A percentile compares a stretch with the other conserved stretches of the same genome.
Conservation (phyloP, 2,113 vertebrate species). For the Picathartes gymnocephalus region DNA sequence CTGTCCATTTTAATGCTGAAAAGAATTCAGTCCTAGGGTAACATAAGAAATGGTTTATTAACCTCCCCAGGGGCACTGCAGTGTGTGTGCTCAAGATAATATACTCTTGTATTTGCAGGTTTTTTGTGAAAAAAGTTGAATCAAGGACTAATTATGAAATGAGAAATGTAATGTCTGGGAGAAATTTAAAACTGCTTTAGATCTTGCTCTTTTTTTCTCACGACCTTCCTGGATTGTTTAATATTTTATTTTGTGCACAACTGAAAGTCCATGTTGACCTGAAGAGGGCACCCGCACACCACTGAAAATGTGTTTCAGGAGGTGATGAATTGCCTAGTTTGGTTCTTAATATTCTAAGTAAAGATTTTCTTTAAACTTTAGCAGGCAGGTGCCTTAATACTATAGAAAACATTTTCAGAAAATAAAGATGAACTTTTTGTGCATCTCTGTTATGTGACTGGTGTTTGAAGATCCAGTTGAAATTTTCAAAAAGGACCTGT, state of each 20-base stretch:
- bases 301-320: background rate
- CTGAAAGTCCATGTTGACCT: background rate
- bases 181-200: background rate
- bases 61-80: background rate
- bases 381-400: background rate
- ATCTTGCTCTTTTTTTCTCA: background rate
- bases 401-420: background rate
- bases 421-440: background rate
- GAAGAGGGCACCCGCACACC: slow-evolving; percentile 54
- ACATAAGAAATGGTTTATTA: background rate
- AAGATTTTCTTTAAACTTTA: background rate
- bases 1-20: background rate
- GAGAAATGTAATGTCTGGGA: background rate
- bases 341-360: background rate
- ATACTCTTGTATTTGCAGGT: background rate
- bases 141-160: background rate
- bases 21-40: background rate
- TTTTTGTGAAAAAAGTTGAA: background rate
- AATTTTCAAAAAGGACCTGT: background rate
- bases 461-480: background rate
- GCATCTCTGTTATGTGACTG: background rate
- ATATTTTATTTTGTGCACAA: background rate
- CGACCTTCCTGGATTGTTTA: background rate
- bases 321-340: background rate
- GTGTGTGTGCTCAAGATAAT: background rate